These are phyloP conservation scores for Colaptes auratus DNA, from an alignment of 2,113 vertebrate species.

Conservation along the genomic window DNA sequence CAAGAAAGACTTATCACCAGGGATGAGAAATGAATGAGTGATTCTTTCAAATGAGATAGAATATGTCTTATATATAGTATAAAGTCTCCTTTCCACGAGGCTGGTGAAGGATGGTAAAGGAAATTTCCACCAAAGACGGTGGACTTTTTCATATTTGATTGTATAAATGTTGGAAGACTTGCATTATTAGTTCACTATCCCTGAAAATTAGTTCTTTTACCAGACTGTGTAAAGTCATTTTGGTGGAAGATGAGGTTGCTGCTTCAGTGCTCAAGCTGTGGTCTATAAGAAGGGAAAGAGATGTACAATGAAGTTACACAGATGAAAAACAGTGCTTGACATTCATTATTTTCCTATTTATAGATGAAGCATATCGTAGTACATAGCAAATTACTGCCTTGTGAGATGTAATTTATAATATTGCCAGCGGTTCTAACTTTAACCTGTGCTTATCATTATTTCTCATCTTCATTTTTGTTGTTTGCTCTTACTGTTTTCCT, in stretches of 20 bases:
- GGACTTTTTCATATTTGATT: slow-evolving; percentile 38
- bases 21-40: background rate
- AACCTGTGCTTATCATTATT: background rate
- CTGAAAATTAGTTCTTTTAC: slow-evolving; percentile 63
- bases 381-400: background rate
- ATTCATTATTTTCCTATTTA: slow-evolving; percentile 31
- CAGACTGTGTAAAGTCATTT: slow-evolving; percentile 63
- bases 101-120: background rate
- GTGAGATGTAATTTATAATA: background rate
- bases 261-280: slow-evolving; percentile 44
- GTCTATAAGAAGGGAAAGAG: slow-evolving; percentile 1
- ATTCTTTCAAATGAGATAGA: background rate
- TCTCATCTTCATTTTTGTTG: background rate
- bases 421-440: background rate
- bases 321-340: background rate
- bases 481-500: background rate
- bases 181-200: slow-evolving; percentile 42
- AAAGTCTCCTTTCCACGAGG: background rate
- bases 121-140: slow-evolving; percentile 30
- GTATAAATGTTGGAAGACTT: slow-evolving; percentile 1
- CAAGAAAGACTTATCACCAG: background rate
- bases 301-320: background rate
- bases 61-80: background rate
- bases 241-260: slow-evolving; percentile 49
- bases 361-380: background rate